Conservation (phyloP, 1,140 invertebrate species). For the Psix sp. region DNA sequence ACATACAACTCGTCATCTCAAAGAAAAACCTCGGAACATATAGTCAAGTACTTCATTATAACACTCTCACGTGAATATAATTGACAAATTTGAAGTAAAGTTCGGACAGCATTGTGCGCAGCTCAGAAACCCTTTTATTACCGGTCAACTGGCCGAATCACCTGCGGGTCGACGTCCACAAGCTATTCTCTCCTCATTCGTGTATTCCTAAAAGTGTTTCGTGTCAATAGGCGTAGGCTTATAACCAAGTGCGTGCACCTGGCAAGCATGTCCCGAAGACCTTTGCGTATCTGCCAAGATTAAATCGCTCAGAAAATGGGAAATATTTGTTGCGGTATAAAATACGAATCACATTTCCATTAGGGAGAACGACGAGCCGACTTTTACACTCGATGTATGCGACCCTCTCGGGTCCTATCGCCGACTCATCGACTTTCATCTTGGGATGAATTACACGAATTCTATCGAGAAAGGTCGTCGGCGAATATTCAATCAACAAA, state of each 20-base stretch:
- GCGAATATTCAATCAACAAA: too few relatives aligned
- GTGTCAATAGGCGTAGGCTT: slow-evolving; percentile 42
- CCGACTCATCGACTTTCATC: slow-evolving; percentile 15
- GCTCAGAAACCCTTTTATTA: slow-evolving; percentile 26
- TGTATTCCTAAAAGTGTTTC: slow-evolving; percentile 30
- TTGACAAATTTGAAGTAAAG: slow-evolving; percentile 27
- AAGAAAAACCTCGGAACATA: slow-evolving; percentile 6
- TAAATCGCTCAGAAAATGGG: slow-evolving; percentile 53
- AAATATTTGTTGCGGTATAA: slow-evolving; percentile 45
- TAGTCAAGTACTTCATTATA: slow-evolving; percentile 31
- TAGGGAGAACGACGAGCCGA: slow-evolving; percentile 2
- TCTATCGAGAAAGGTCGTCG: background rate
- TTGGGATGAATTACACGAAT: slow-evolving; percentile 4
- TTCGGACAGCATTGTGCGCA: slow-evolving; percentile 14
- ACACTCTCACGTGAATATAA: slow-evolving; percentile 30
- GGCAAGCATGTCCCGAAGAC: slow-evolving; percentile 25
- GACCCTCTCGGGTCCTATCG: slow-evolving; percentile 2
- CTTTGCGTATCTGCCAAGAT: slow-evolving; percentile 29
- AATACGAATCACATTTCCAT: slow-evolving; percentile 43
- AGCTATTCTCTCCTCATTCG: slow-evolving; percentile 20
- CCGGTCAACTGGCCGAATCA: slow-evolving; percentile 20
- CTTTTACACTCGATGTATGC: slow-evolving; percentile 1
- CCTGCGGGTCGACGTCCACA: slow-evolving; percentile 18
- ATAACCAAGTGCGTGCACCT: slow-evolving; percentile 38
- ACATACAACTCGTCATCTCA: background rate